Conservation (phyloP, 2,113 vertebrate genomes). For the Potamarius usumacintae region DNA sequence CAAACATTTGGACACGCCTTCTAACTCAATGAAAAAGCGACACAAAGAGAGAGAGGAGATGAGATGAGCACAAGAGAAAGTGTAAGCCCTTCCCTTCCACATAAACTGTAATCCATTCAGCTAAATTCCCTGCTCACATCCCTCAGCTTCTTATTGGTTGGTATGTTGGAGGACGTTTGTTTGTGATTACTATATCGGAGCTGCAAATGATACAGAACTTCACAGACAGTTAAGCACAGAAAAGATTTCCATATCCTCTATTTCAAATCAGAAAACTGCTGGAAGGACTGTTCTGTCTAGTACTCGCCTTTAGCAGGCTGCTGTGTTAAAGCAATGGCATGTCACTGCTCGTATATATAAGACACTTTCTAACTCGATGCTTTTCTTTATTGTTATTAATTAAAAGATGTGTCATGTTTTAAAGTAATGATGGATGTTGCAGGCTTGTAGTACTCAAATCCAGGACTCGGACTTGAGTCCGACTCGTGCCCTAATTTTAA, state of each 20-base stretch:
- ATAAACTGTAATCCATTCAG: neutral
- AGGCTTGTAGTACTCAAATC: no score
- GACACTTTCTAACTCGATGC: no score
- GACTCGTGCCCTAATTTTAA: no score
- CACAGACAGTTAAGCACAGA: slow-evolving; percentile 6
- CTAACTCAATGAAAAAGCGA: neutral
- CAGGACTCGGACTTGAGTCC: no score
- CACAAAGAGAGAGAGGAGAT: neutral
- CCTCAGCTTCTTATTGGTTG: neutral
- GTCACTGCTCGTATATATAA: neutral
- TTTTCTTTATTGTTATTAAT: no score
- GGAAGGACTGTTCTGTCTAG: neutral
- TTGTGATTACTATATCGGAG: neutral
- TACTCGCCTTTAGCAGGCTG: neutral
- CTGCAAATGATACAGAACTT: slow-evolving; percentile 26
- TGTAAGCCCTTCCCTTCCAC: neutral
- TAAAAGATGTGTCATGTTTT: no score
- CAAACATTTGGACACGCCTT: no score
- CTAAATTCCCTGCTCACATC: slow-evolving; percentile 1
- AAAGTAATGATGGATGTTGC: no score
- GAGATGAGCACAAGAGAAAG: neutral
- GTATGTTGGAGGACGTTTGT: neutral
- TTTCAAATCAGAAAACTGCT: neutral
- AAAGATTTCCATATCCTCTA: neutral
- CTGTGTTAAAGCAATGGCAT: neutral